Percentiles rank a stretch among this genome's conserved stretches.
Evolutionary conservation across 2,888 invertebrate genomes (phyloP).

Genomic region (Conops quadrifasciatus): DNA sequence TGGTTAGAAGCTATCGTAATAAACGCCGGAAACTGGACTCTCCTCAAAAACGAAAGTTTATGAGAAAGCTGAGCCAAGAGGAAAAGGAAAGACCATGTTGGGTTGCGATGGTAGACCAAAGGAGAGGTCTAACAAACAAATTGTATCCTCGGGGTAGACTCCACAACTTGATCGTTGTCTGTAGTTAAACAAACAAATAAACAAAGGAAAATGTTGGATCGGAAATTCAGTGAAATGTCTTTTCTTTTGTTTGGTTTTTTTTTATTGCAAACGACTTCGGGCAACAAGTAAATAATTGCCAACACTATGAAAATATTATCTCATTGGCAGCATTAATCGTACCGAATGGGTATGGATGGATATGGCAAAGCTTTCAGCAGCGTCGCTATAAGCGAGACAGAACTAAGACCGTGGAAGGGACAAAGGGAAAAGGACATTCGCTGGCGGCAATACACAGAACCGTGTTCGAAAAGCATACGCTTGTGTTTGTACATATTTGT

Average conservation of each 20-base stretch:
- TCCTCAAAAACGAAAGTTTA: no score
- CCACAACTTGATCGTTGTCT: background rate
- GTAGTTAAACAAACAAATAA: constrained; percentile 33
- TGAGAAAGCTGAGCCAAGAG: no score
- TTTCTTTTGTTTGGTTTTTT: background rate
- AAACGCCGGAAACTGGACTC: no score
- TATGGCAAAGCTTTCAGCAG: no score
- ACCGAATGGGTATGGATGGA: no score
- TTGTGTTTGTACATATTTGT: background rate
- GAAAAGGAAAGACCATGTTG: no score
- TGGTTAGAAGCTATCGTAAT: no score
- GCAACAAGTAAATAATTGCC: constrained; percentile 39
- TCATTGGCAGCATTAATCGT: background rate
- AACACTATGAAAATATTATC: constrained; percentile 24
- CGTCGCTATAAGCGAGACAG: no score
- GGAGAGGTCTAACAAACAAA: constrained; percentile 18
- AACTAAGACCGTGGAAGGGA: background rate
- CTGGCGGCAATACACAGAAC: background rate
- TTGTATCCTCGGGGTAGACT: constrained; percentile 22
- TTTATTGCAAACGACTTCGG: constrained; percentile 28
- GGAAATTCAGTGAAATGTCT: background rate
- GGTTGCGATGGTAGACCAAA: no score
- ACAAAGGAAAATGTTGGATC: constrained; percentile 10
- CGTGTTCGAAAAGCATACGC: background rate
- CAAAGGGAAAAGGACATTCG: background rate